A percentile compares a stretch with the other conserved stretches of the same genome.
phyloP scores from a whole-genome alignment of 2,888 invertebrate genomes.

The Melanostoma mellinum region DNA sequence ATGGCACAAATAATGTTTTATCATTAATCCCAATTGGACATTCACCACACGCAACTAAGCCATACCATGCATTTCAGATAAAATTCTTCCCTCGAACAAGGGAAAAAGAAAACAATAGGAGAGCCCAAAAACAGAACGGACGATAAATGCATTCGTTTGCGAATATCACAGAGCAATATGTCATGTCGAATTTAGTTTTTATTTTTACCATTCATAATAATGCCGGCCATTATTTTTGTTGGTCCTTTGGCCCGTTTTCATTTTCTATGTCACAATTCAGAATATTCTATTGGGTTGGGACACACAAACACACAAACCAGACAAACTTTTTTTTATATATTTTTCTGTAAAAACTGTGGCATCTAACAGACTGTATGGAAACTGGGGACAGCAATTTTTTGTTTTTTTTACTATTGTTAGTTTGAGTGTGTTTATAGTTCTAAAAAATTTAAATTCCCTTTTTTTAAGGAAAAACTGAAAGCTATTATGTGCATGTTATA shows the following conservation, averaged over 20 bases:
- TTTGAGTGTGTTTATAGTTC: neutral
- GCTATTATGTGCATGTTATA: slow-evolving; percentile 62
- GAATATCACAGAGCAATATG: slow-evolving; percentile 63
- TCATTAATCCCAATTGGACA: no score
- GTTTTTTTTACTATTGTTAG: slow-evolving; percentile 61
- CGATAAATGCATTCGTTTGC: slow-evolving; percentile 61
- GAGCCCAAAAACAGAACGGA: neutral
- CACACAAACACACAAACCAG: slow-evolving; percentile 1
- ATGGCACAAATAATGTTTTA: no score
- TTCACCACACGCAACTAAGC: no score
- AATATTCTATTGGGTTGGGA: slow-evolving; percentile 24
- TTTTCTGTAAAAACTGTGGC: slow-evolving; percentile 58
- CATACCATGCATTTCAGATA: no score
- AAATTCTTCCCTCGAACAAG: neutral
- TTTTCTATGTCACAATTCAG: slow-evolving; percentile 63
- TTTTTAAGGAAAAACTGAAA: neutral
- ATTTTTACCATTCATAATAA: slow-evolving; percentile 56
- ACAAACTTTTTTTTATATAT: slow-evolving; percentile 39
- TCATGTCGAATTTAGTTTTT: slow-evolving; percentile 69
- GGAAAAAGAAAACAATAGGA: neutral
- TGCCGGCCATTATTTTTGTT: slow-evolving; percentile 38
- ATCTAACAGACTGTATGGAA: slow-evolving; percentile 62
- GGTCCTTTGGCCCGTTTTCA: slow-evolving; percentile 58
- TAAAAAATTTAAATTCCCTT: slow-evolving; percentile 54
- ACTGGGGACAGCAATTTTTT: slow-evolving; percentile 57